phyloP scores from a whole-genome alignment of 2,888 invertebrate species.

The Gnatocerus cornutus region DNA sequence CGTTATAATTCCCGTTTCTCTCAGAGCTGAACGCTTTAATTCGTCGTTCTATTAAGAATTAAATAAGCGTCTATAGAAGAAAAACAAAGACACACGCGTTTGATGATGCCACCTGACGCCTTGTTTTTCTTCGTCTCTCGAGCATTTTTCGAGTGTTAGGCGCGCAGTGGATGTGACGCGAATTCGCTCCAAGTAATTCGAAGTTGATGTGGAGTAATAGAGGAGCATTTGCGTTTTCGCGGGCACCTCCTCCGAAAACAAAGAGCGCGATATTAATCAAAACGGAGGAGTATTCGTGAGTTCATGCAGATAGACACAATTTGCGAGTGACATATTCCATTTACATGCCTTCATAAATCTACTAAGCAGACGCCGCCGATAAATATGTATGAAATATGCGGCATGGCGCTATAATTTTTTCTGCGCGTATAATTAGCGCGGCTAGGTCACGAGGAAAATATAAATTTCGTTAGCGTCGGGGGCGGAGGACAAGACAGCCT shows the following conservation, averaged over 20 bases:
- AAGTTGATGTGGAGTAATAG: constrained; percentile 48
- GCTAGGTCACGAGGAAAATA: constrained; percentile 37
- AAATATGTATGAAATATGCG: constrained; percentile 68
- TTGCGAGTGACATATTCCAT: constrained; percentile 66
- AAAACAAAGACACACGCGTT: no score
- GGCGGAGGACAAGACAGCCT: constrained; percentile 51
- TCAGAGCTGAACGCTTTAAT: no score
- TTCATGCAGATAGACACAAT: constrained; percentile 64
- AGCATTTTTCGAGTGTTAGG: not conserved
- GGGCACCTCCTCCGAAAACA: constrained; percentile 42
- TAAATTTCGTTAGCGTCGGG: constrained; percentile 41
- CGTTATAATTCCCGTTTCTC: no score
- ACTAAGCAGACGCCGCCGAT: constrained; percentile 61
- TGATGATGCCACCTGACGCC: not conserved
- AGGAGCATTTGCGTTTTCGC: constrained; percentile 46
- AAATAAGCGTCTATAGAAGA: no score
- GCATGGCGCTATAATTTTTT: not conserved
- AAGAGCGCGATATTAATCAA: constrained; percentile 59
- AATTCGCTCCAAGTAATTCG: constrained; percentile 40
- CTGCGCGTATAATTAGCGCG: constrained; percentile 27
- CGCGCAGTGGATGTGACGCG: constrained; percentile 9
- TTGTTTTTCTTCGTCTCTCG: not conserved
- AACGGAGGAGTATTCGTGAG: constrained; percentile 55
- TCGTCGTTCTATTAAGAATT: no score
- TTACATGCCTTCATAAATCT: constrained; percentile 65